Base-by-base conservation (phyloP, 2,113 vertebrate species). In the Cephalopterus ornatus region DNA sequence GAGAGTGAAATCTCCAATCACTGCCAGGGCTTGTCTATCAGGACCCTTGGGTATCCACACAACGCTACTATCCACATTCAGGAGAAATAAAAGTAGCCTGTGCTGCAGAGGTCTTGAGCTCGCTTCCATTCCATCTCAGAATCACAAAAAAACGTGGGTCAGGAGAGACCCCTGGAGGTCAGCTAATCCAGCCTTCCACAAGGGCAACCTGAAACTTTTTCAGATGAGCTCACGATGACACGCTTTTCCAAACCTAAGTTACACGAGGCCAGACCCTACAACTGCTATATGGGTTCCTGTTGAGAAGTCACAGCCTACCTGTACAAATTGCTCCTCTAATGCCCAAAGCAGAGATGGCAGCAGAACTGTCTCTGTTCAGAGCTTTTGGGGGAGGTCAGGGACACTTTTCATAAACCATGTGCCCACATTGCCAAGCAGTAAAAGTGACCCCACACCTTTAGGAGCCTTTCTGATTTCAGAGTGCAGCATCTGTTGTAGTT, bases 141-240 rank as follows among this genome's bases (percentile, higher is more conserved):
- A 74, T 47, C 55, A 33, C n/a, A 67, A 59, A 28, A 66, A 85
- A 93, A 70, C 4, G 8, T 66, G 77, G 83, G 63, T 70, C 4
- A 1, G 82, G 85, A 86, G 92, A 93, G 82, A 95, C 88, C 88
- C 78, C 95, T 91, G 94, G 94, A 93, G 94, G 94, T 93, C 79
- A 67, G 37, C 85, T 17, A 20, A 78, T 4, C 78, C 66, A 65
- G 18, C 3, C 63, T 66, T 11, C 50, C 3, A 37, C 47, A 47
- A 44, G 66, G 53, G 50, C 44, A 85, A 9, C 33, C 76, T 61
- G 61, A 21, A 49, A 26, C 35, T 13, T 18, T 7, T 49, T 14
- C 30, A 65, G 27, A 52, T 11, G 27, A 86, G 27, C 13, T 92
- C 8, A 5, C 2, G 59, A 20, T 12, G 49, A 26, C 1, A 3